These are phyloP conservation scores for Pentamera pediparva DNA, from an alignment of 53 echinoderm and acorn worm genomes.

Conservation along the genomic window DNA sequence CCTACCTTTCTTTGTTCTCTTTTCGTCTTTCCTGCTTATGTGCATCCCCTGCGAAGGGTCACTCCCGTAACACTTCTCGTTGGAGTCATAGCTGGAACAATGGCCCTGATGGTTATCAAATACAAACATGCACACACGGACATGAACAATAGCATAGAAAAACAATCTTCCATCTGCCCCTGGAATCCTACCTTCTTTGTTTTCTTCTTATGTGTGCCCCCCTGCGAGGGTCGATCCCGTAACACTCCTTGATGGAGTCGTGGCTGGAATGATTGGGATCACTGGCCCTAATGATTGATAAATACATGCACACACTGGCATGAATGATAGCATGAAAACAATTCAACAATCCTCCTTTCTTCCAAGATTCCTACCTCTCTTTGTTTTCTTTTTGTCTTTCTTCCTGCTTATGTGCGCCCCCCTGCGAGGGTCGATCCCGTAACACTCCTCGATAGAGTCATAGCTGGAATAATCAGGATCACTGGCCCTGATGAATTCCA, in stretches of 20 bases:
- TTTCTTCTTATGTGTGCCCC: background rate
- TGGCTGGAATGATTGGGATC: constrained; percentile 13
- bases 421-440: constrained; percentile 23
- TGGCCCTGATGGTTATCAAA: background rate
- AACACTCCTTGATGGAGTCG: constrained; percentile 30
- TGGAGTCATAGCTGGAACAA: constrained; percentile 21
- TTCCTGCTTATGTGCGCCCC: background rate
- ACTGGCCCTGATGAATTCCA: background rate
- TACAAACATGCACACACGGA: too few species aligned
- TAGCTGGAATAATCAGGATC: constrained; percentile 16
- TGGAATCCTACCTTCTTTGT: background rate
- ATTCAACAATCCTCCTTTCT: too few species aligned
- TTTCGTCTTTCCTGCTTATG: constrained; percentile 15
- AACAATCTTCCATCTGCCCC: too few species aligned
- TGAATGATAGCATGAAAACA: too few species aligned
- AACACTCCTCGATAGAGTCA: constrained; percentile 31
- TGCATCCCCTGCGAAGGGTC: constrained; percentile 2
- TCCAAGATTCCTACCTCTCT: background rate
- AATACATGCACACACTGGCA: too few species aligned
- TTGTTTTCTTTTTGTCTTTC: constrained; percentile 18
- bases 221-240: constrained; percentile 23
- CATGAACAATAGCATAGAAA: too few species aligned
- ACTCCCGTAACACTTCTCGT: constrained; percentile 24
- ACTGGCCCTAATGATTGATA: background rate
- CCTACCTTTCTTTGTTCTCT: background rate